A percentile compares a stretch with the other conserved stretches of the same genome.
phyloP scores from a whole-genome alignment of 2,797 vertebrate genomes.

The Botia kubotai region DNA sequence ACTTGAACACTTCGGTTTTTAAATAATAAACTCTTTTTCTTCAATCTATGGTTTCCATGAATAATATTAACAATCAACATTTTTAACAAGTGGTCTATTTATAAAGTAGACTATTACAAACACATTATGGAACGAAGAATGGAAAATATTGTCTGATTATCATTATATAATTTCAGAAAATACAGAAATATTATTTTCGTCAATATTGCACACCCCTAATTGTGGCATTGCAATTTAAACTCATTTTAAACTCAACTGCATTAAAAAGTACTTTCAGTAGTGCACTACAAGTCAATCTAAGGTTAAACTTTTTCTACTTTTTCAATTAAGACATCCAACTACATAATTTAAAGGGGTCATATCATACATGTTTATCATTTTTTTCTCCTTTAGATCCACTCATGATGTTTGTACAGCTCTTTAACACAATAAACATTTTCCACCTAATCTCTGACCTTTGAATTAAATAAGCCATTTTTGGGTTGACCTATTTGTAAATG shows the following conservation, averaged over 20 bases:
- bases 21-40: too few relatives aligned
- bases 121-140: too few relatives aligned
- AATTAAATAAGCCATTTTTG: background rate
- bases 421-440: background rate
- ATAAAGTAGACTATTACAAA: too few relatives aligned
- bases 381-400: background rate
- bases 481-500: background rate
- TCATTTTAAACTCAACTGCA: too few relatives aligned
- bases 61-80: too few relatives aligned
- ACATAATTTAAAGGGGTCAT: background rate
- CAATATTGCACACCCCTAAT: too few relatives aligned
- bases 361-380: background rate
- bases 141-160: too few relatives aligned
- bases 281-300: background rate
- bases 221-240: background rate
- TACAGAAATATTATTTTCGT: too few relatives aligned
- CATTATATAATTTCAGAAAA: too few relatives aligned
- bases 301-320: background rate
- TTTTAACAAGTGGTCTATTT: too few relatives aligned
- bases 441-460: background rate
- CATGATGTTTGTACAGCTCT: background rate
- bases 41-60: too few relatives aligned
- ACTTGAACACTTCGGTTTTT: too few relatives aligned
- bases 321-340: background rate
- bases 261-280: background rate